Evolutionary conservation across 1,140 invertebrate genomes (phyloP).

Genomic region (Radopholus similis): DNA sequence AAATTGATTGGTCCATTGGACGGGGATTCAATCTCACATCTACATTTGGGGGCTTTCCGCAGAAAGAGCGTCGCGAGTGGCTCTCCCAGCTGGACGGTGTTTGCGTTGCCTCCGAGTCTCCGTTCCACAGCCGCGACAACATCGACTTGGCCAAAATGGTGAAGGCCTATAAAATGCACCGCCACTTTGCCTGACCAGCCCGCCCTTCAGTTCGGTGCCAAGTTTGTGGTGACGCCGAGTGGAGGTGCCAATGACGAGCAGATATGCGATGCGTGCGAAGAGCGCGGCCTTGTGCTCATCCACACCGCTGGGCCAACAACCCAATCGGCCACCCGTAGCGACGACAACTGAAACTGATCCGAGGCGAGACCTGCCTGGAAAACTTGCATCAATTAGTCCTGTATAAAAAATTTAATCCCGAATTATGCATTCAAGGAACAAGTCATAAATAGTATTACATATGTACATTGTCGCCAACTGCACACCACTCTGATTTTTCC

Average conservation of each 20-base stretch:
- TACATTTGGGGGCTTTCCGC: slow-evolving; percentile 5
- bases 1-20: too few relatives aligned
- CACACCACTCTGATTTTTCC: too few relatives aligned
- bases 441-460: too few relatives aligned
- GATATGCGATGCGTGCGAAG: slow-evolving; percentile 86
- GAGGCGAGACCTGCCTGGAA: too few relatives aligned
- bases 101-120: slow-evolving; percentile 90
- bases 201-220: slow-evolving; percentile 78
- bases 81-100: slow-evolving; percentile 75
- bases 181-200: slow-evolving; percentile 3
- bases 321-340: neutral
- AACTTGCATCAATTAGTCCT: too few relatives aligned
- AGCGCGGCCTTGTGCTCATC: slow-evolving; percentile 79
- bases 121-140: slow-evolving; percentile 97
- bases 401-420: too few relatives aligned
- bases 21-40: neutral
- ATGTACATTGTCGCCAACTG: too few relatives aligned
- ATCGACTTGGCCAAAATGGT: slow-evolving; percentile 76
- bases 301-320: slow-evolving; percentile 67
- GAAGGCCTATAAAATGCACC: neutral
- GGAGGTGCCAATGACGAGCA: slow-evolving; percentile 86
- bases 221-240: slow-evolving; percentile 83
- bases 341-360: slow-evolving; percentile 64
- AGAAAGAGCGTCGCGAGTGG: slow-evolving; percentile 75
- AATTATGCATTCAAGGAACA: too few relatives aligned